Evolutionary conservation across 2,888 invertebrate genomes (phyloP), one percentile per base, ranked within the genome.

Genomic region (Sipha maydis): DNA sequence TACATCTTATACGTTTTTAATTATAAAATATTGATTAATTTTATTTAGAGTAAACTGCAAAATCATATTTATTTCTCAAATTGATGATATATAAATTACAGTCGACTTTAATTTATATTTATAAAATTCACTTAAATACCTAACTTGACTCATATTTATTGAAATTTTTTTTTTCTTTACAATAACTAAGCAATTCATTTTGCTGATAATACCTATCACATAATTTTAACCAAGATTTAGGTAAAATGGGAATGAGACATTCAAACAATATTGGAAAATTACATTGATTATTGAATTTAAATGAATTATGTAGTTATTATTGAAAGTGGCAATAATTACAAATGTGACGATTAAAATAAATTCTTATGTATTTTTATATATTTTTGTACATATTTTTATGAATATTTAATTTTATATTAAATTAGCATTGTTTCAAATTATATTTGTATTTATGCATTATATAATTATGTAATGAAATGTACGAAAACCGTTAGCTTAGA

Each of bases 191-290:
- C 34, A 34, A 34, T 34, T 34, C 4, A 34, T 34, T 34, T 34
- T 34, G 75, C 11, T 56, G 83, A 83, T 83, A 56, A 56, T 4
- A 56, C 31, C 48, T 56, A 25, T 38, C 48, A 14, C 14, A 48
- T 75, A 75, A 28, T 82, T 14, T 73, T 54, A 73, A 54, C 54
- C 73, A 83, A 73, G 83, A 83, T 83, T 73, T 75, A 83, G 56
- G 73, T 75, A 75, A 83, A 83, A 83, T 56, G 5, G 17, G 56
- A 75, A 75, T 56, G 38, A 56, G 73, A 56, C 56, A 75, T 83
- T 54, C 48, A 54, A 69, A 28, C 41, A 69, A 19, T 67, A 80
- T 80, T 82, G 67, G 41, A 69, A 48, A 48, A 48, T 48, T 28
- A 41, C 41, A 73, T 83, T 34, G 19, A 83, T 77, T 77, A 77